Base-by-base conservation (phyloP, 2,888 invertebrate genomes). In the Drosophila subsilvestris region DNA sequence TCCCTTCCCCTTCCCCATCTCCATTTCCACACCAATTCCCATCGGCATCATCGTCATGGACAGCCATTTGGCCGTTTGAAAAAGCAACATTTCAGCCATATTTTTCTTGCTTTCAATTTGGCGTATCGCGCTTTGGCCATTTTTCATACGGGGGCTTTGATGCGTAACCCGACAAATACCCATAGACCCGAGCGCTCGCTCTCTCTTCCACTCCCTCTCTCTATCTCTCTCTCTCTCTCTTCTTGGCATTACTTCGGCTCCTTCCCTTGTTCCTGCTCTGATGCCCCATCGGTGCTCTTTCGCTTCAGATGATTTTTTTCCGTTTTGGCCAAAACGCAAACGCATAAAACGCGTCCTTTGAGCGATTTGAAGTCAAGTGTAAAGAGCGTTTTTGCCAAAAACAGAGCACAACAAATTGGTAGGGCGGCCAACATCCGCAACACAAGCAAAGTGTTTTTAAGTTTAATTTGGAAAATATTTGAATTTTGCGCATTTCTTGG, bases 301-400 rank as follows among this genome's bases (percentile, higher is more conserved):
- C 49, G 48, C 60, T 72, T 37, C 18, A 18, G 22, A 42, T 18
- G 37, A 22, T 44, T 53, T 48, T 59, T 59, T 71, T 59, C 53
- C 50, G 48, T 44, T 56, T 75, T 74, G 62, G 75, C 63, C 57
- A 63, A 75, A 75, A 75, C 75, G 61, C 60, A 75, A 86, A 80
- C 83, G 86, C 84, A 84, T 78, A 80, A 76, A 80, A 78, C 80
- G 82, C 82, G 74, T 78, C 87, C 86, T 88, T 88, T 88, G 88
- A 88, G 75, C 89, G 75, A 88, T 88, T 85, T 88, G 80, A 88
- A 88, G 89, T 84, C 89, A 89, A 89, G 89, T 88, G 88, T 88
- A 88, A 88, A 84, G 75, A 80, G 78, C 74, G 80, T 76, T 84
- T 86, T 74, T 78, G 68, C 55, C 71, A 71, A 78, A 69, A 63